Evolutionary conservation across 2,113 vertebrate genomes (phyloP).

Genomic region (Oncorhynchus clarkii): DNA sequence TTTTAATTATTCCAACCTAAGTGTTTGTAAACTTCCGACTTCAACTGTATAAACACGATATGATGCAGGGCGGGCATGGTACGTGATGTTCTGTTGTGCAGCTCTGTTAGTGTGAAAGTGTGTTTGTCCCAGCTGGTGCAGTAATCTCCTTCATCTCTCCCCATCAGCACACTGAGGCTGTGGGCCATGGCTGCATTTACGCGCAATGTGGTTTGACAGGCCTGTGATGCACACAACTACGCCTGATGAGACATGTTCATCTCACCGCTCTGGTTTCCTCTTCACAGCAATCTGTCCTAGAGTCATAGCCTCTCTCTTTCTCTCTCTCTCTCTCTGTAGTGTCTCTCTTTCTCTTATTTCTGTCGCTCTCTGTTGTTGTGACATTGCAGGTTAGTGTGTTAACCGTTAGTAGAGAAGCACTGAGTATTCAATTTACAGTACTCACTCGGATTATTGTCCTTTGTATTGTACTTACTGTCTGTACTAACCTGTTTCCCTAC

Average conservation of each 20-base stretch:
- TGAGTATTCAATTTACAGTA: too few relatives aligned
- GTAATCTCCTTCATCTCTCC: conserved; percentile 47
- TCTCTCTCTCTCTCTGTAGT: background rate
- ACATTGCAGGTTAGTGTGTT: too few relatives aligned
- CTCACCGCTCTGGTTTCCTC: conserved; percentile 59
- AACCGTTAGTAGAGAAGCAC: too few relatives aligned
- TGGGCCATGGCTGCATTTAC: conserved; percentile 48
- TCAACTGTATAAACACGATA: too few relatives aligned
- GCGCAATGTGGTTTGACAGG: conserved; percentile 59
- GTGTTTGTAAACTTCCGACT: too few relatives aligned
- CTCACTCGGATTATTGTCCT: too few relatives aligned
- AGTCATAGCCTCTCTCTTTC: background rate
- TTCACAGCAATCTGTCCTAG: conserved; percentile 17
- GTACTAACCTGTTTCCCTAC: too few relatives aligned
- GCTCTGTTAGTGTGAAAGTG: background rate
- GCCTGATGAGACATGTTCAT: conserved; percentile 57
- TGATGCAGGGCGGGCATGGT: too few relatives aligned
- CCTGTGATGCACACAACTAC: conserved; percentile 37
- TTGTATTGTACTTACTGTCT: too few relatives aligned
- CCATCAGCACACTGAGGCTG: conserved; percentile 42
- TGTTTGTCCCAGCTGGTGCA: conserved; percentile 26
- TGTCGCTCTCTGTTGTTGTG: too few relatives aligned
- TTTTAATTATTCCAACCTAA: too few relatives aligned
- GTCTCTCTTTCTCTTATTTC: background rate
- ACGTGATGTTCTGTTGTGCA: too few relatives aligned